These are phyloP conservation scores for Mactromeris polynyma DNA, from an alignment of 2,888 invertebrate genomes.

Conservation along the genomic window DNA sequence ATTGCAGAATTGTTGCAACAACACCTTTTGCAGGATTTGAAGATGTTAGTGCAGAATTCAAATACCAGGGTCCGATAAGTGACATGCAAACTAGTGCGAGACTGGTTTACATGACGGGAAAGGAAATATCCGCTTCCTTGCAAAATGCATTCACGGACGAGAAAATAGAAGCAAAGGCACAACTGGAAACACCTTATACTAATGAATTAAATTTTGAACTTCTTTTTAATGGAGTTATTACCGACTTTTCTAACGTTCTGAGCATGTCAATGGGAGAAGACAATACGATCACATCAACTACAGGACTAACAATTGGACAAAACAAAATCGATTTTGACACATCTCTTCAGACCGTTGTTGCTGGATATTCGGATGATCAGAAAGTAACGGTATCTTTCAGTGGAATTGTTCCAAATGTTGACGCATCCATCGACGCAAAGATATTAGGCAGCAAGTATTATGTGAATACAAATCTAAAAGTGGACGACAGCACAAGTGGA, in stretches of 20 bases:
- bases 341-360: slow-evolving; percentile 31
- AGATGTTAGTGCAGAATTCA: slow-evolving; percentile 34
- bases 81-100: slow-evolving; percentile 37
- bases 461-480: slow-evolving; percentile 42
- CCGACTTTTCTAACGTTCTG: slow-evolving; percentile 40
- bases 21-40: slow-evolving; percentile 57
- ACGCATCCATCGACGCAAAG: slow-evolving; percentile 40
- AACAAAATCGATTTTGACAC: slow-evolving; percentile 40
- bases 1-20: slow-evolving; percentile 19
- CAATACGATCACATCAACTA: slow-evolving; percentile 31
- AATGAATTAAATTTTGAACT: slow-evolving; percentile 48
- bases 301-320: slow-evolving; percentile 25
- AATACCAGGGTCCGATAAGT: slow-evolving; percentile 5
- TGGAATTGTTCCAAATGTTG: slow-evolving; percentile 36
- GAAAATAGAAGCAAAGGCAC: slow-evolving; percentile 48
- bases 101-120: slow-evolving; percentile 31
- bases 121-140: slow-evolving; percentile 48
- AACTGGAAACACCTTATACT: slow-evolving; percentile 51
- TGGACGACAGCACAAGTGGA: slow-evolving; percentile 34
- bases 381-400: slow-evolving; percentile 30
- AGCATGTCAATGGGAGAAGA: slow-evolving; percentile 40
- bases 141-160: slow-evolving; percentile 32
- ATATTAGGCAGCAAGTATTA: slow-evolving; percentile 51
- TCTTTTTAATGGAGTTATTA: slow-evolving; percentile 27
- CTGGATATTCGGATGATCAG: slow-evolving; percentile 53